Conservation (phyloP, 2,113 vertebrate genomes). For the Oenanthe oenanthe region DNA sequence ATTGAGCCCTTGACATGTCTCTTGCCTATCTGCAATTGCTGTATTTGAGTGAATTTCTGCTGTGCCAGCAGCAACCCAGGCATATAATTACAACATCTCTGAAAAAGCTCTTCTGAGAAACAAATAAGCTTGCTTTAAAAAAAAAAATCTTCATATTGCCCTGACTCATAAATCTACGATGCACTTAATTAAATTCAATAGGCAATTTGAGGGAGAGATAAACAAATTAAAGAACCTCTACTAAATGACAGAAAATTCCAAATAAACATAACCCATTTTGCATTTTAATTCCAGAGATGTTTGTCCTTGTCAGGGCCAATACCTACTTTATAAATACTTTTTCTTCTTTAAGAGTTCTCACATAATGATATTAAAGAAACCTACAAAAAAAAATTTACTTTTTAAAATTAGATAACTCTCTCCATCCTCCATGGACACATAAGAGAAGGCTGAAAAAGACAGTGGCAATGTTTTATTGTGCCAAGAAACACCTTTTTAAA, state of each 20-base stretch:
- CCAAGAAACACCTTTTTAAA: slow-evolving; percentile 13
- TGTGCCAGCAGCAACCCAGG: slow-evolving; percentile 35
- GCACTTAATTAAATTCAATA: slow-evolving; percentile 66
- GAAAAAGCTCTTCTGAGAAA: slow-evolving; percentile 27
- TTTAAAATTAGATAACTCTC: background rate
- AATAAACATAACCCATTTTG: slow-evolving; percentile 49
- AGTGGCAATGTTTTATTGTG: background rate
- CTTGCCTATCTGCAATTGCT: background rate
- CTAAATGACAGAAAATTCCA: slow-evolving; percentile 47
- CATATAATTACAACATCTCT: slow-evolving; percentile 45
- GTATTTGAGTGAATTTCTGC: slow-evolving; percentile 27
- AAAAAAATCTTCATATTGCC: slow-evolving; percentile 10
- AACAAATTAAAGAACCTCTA: slow-evolving; percentile 56
- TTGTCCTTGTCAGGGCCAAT: background rate
- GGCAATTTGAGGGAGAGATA: slow-evolving; percentile 43
- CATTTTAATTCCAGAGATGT: slow-evolving; percentile 33
- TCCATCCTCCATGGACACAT: background rate
- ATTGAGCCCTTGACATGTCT: background rate
- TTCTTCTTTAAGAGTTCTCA: background rate
- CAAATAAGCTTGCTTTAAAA: slow-evolving; percentile 40
- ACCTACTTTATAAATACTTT: background rate
- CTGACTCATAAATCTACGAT: slow-evolving; percentile 54
- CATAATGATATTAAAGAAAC: background rate
- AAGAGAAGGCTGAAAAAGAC: background rate
- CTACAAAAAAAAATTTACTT: background rate